Evolutionary conservation across 2,113 vertebrate species (phyloP), one percentile per base, ranked within the genome.

Genomic region (Gasterosteus aculeatus): DNA sequence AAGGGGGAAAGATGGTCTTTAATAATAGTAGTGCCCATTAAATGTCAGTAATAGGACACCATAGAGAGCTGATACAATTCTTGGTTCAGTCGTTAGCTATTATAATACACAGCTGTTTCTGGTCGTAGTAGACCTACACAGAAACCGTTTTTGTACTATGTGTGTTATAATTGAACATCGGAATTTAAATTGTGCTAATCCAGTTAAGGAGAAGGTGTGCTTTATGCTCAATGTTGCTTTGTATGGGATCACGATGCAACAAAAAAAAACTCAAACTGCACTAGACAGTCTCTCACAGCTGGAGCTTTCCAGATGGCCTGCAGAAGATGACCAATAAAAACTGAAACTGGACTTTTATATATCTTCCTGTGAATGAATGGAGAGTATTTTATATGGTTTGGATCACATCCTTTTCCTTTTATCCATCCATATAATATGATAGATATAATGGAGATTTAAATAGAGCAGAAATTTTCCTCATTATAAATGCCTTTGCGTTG

Each of bases 291-390:
- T 63, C 84, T 87, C 54, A 73, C 86, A 91, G 83, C 84, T 89
- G 81, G 79, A 89, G 76, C 33, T 66, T 90, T 92, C 88, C 85
- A 92, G 85, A 92, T 93, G 91, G 90, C 81, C 83, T 57, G 79
- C 15, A 69, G 75, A 87, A 79, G 83, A 90, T 72, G 72, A 90
- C 58, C 77, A 71, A 83, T 91, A 79, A 90, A 90, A 90, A 90
- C 71, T 85, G 75, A 85, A 91, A 88, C 77, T 78, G 77, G 76
- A 75, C 74, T 84, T 85, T 89, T 91, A 91, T 89, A 87, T 85
- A 88, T 92, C 82, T 92, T 68, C 75, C 71, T 89, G 82, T 82
- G 77, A 88, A 68, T 75, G 63, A 85, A 82, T 65, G 64, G 39
- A 80, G 80, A 82, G 73, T 70, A 38, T 81, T 87, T 82, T 72